Evolutionary conservation across 1,140 invertebrate species (phyloP).

Genomic region (Drosophila funebris): DNA sequence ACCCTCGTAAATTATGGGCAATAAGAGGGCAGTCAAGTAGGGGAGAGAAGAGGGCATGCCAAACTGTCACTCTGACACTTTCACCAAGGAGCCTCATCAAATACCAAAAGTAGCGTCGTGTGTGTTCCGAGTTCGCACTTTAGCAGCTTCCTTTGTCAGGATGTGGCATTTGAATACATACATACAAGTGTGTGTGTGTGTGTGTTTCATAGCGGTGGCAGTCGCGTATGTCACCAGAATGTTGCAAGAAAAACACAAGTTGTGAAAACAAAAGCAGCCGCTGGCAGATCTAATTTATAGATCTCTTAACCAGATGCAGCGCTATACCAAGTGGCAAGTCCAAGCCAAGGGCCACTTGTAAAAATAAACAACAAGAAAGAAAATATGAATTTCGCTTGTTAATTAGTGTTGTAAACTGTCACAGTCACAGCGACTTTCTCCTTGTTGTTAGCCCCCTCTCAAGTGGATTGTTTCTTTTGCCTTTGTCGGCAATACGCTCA

Average conservation of each 20-base stretch:
- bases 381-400: slow-evolving; percentile 57
- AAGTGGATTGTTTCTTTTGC: slow-evolving; percentile 42
- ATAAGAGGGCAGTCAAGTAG: neutral
- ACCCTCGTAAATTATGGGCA: slow-evolving; percentile 11
- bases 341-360: slow-evolving; percentile 54
- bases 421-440: slow-evolving; percentile 57
- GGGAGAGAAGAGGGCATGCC: slow-evolving; percentile 63
- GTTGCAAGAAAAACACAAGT: slow-evolving; percentile 71
- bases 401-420: slow-evolving; percentile 78
- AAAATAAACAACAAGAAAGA: slow-evolving; percentile 57
- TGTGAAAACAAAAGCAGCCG: slow-evolving; percentile 73
- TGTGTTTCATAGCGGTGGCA: slow-evolving; percentile 59
- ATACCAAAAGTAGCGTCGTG: slow-evolving; percentile 49
- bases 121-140: slow-evolving; percentile 62
- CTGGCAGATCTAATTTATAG: slow-evolving; percentile 55
- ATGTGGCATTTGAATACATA: neutral
- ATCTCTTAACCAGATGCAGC: slow-evolving; percentile 24
- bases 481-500: slow-evolving; percentile 60
- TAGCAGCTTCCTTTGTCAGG: slow-evolving; percentile 38
- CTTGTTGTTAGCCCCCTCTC: slow-evolving; percentile 50
- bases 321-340: neutral
- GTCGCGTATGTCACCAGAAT: slow-evolving; percentile 69
- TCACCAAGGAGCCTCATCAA: slow-evolving; percentile 52
- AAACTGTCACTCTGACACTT: slow-evolving; percentile 67
- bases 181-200: slow-evolving; percentile 23